phyloP scores from a whole-genome alignment of 2,797 vertebrate species.

The Cynodonichthys magdalenae region DNA sequence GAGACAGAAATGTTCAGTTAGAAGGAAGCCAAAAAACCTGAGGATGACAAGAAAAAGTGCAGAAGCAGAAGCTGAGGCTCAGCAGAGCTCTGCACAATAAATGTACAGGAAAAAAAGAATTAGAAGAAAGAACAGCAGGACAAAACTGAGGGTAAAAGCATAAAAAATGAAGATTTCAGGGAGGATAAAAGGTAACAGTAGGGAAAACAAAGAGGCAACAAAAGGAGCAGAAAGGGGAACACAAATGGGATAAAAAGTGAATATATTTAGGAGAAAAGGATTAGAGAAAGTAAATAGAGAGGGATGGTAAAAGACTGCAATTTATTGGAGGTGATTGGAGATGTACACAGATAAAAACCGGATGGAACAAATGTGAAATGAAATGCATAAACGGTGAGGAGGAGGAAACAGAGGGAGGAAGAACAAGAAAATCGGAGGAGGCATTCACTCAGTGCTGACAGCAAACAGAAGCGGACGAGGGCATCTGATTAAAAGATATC shows the following conservation, averaged over 20 bases:
- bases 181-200: not conserved
- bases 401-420: conserved; percentile 22
- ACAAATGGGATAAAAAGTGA: not conserved
- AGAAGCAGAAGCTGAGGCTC: conserved; percentile 26
- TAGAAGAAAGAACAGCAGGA: not conserved
- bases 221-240: not conserved
- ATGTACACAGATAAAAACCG: not conserved
- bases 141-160: too few species aligned
- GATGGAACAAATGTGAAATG: not conserved
- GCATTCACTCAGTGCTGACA: conserved; percentile 58
- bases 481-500: conserved; percentile 70
- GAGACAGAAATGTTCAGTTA: too few species aligned
- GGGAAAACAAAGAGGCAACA: not conserved
- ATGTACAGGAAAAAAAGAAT: not conserved
- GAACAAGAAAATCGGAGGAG: conserved; percentile 40
- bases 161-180: too few species aligned
- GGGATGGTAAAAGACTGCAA: not conserved
- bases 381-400: conserved; percentile 25
- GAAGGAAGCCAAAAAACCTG: too few species aligned
- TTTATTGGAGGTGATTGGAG: conserved; percentile 1
- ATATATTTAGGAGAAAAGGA: conserved; percentile 17
- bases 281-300: not conserved
- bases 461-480: conserved; percentile 58
- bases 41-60: conserved; percentile 28
- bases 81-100: conserved; percentile 11